Percentiles rank a stretch among this genome's conserved stretches.
Conservation (phyloP, 2,113 vertebrate species). For the Ivindomyrus marchei region DNA sequence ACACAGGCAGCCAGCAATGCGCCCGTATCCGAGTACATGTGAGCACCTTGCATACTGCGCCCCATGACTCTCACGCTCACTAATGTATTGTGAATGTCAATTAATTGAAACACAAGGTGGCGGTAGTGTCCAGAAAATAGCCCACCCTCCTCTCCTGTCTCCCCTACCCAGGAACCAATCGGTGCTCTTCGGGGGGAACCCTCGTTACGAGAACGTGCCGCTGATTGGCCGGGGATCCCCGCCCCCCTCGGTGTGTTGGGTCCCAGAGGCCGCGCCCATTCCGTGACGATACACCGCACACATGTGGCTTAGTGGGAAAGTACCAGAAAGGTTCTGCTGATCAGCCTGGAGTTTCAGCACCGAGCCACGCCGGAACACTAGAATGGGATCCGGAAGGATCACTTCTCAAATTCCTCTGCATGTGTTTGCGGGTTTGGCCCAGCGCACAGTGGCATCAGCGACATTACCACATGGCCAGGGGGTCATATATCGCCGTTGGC, state of each 20-base stretch:
- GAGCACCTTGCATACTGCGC: conserved; percentile 29
- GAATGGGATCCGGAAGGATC: neutral
- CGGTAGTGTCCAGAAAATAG: neutral
- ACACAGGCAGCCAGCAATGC: conserved; percentile 71
- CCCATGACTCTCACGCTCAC: neutral
- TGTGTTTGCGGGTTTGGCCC: neutral
- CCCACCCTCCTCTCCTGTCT: neutral
- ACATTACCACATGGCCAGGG: neutral
- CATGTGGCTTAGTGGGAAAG: neutral
- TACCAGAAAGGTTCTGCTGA: neutral
- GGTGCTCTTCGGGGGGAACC: conserved; percentile 81
- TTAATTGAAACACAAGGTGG: neutral
- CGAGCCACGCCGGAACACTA: neutral
- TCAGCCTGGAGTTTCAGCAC: neutral
- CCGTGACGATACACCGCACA: conserved; percentile 35
- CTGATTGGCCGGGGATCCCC: conserved; percentile 91
- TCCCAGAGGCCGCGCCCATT: conserved; percentile 42
- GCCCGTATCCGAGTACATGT: conserved; percentile 87
- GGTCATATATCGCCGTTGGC: neutral
- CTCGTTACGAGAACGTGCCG: conserved; percentile 88
- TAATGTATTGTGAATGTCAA: neutral
- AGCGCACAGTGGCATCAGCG: neutral
- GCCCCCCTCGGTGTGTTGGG: conserved; percentile 83
- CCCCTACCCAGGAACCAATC: conserved; percentile 76
- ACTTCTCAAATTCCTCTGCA: neutral